Percentiles rank a stretch among this genome's conserved stretches.
phyloP scores from a whole-genome alignment of 2,888 invertebrate genomes.

The Pachymerium ferrugineum region DNA sequence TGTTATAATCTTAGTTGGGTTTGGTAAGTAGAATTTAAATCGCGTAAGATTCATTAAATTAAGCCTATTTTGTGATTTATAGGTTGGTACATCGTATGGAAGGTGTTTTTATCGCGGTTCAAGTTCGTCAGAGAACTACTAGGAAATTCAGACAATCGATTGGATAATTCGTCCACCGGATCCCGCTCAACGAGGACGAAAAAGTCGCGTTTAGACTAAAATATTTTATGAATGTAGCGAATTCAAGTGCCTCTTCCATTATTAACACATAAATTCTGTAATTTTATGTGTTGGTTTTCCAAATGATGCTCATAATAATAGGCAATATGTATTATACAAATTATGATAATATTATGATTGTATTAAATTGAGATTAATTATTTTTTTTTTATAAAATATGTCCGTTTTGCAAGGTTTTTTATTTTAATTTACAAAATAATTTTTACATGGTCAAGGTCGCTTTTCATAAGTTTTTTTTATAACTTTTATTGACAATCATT shows the following conservation, averaged over 20 bases:
- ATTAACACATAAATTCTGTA: not conserved
- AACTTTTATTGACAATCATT: no score
- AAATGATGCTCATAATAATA: not conserved
- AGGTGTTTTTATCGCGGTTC: constrained; percentile 79
- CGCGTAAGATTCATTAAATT: not conserved
- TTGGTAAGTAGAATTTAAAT: constrained; percentile 55
- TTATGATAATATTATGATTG: not conserved
- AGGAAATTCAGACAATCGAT: constrained; percentile 47
- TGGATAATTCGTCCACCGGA: not conserved
- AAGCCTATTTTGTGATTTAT: constrained; percentile 45
- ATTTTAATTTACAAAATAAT: not conserved
- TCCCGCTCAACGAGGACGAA: not conserved
- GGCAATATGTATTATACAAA: not conserved
- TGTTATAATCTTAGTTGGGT: constrained; percentile 55
- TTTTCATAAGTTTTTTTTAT: no score
- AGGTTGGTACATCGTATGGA: constrained; percentile 92
- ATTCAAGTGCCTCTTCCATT: not conserved
- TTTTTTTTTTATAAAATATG: no score
- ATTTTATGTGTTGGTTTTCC: no score
- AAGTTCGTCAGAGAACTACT: constrained; percentile 78
- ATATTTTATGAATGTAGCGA: not conserved
- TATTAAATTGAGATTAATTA: not conserved
- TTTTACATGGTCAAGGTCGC: not conserved
- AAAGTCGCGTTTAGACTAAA: not conserved
- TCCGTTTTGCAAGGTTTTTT: no score